Percentiles rank a stretch among this genome's conserved stretches.
These are phyloP conservation scores for Beris chalybata DNA, from an alignment of 2,888 invertebrate species.

Conservation along the genomic window DNA sequence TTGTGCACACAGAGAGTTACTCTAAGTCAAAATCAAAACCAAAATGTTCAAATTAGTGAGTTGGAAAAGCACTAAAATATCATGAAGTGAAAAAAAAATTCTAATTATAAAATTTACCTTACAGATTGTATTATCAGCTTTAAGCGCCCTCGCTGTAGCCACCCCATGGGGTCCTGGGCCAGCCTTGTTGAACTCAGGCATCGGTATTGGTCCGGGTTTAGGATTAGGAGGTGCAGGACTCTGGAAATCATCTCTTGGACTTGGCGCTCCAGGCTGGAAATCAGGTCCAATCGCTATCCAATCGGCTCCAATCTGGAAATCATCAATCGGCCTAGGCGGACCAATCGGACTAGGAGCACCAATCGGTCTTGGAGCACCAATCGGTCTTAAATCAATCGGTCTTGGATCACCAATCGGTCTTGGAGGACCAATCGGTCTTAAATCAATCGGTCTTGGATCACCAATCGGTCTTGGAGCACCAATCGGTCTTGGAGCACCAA, in stretches of 20 bases:
- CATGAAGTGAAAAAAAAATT: neutral
- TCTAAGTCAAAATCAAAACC: no score
- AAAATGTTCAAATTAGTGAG: constrained; percentile 30
- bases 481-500: no score
- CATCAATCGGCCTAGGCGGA: constrained; percentile 1
- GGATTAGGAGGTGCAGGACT: neutral
- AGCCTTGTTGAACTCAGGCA: no score
- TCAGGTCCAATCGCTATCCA: constrained; percentile 8
- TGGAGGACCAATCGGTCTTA: constrained; percentile 1
- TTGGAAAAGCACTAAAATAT: neutral
- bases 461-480: no score
- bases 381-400: no score
- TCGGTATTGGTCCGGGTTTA: neutral
- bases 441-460: no score
- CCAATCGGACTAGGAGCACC: constrained; percentile 7
- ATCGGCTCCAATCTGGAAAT: constrained; percentile 13
- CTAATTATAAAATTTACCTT: neutral
- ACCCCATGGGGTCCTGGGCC: neutral
- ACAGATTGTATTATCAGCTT: constrained; percentile 16
- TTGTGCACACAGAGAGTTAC: no score
- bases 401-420: constrained; percentile 4
- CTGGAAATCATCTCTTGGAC: neutral
- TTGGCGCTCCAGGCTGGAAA: constrained; percentile 3
- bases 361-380: constrained; percentile 8
- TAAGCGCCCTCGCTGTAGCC: constrained; percentile 12